These are phyloP conservation scores for Calycopis cecrops DNA, from an alignment of 1,140 invertebrate genomes.

Conservation along the genomic window DNA sequence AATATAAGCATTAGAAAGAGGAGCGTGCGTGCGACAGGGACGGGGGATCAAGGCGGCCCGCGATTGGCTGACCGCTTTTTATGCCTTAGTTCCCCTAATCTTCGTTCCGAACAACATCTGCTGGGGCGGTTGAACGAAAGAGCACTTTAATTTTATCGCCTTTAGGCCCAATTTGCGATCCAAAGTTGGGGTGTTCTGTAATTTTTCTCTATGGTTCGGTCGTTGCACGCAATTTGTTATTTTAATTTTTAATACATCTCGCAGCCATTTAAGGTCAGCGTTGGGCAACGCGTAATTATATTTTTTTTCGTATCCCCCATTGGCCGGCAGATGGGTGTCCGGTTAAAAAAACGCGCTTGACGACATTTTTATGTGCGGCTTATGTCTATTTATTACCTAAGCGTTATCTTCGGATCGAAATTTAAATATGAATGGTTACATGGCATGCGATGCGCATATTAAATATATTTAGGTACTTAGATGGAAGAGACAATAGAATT, in stretches of 20 bases:
- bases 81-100: slow-evolving; percentile 74
- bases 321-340: slow-evolving; percentile 39
- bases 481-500: too few species aligned
- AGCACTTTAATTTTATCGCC: slow-evolving; percentile 61
- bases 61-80: slow-evolving; percentile 71
- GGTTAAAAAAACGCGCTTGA: slow-evolving; percentile 4
- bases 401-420: not conserved
- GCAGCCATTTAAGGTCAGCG: slow-evolving; percentile 55
- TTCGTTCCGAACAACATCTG: slow-evolving; percentile 69
- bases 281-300: slow-evolving; percentile 44
- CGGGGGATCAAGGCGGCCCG: slow-evolving; percentile 29
- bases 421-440: not conserved
- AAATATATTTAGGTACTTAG: too few species aligned
- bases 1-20: slow-evolving; percentile 72
- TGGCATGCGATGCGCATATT: not conserved
- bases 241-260: slow-evolving; percentile 65
- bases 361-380: slow-evolving; percentile 21
- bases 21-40: slow-evolving; percentile 41
- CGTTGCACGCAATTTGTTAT: slow-evolving; percentile 52
- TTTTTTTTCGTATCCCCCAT: slow-evolving; percentile 43
- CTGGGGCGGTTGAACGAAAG: slow-evolving; percentile 61
- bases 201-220: slow-evolving; percentile 49
- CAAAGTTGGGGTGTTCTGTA: slow-evolving; percentile 33
- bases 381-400: slow-evolving; percentile 11
- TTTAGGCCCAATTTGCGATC: slow-evolving; percentile 59